Percentiles rank a stretch among this genome's conserved stretches.
Evolutionary conservation across 92 coral and sea anemone genomes (phyloP).

Genomic region (Siderastrea radians): DNA sequence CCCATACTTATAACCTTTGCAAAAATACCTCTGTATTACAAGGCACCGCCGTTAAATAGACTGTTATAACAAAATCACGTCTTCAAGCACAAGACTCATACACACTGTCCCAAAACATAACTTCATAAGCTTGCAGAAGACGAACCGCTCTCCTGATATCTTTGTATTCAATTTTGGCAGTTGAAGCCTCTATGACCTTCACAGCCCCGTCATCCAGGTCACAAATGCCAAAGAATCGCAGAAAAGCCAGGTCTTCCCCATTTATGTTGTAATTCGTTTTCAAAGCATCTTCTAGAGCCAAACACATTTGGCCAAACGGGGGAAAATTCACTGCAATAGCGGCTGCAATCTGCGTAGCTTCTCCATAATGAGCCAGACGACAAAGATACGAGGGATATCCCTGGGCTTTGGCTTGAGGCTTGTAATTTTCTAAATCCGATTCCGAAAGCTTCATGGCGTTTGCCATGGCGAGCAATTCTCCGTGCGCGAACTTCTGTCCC

Average conservation of each 20-base stretch:
- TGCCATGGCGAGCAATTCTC: neutral
- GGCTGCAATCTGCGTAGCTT: neutral
- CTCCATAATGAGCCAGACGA: neutral
- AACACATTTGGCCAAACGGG: conserved; percentile 6
- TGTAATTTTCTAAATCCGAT: neutral
- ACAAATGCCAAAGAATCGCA: neutral
- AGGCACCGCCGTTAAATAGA: no score
- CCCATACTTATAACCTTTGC: no score
- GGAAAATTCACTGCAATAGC: neutral
- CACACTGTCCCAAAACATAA: neutral
- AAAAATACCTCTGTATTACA: no score
- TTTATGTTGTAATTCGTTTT: neutral
- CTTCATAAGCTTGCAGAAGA: conserved; percentile 4
- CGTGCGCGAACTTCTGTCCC: neutral
- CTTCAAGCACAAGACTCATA: neutral
- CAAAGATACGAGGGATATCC: neutral
- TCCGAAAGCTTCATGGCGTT: neutral
- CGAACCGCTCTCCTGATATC: neutral
- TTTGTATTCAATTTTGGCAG: neutral
- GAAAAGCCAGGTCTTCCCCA: neutral
- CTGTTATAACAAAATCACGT: neutral
- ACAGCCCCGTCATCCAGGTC: neutral
- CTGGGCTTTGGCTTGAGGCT: conserved; percentile 1
- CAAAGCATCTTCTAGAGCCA: neutral
- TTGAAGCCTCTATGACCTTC: neutral